Evolutionary conservation across 2,888 invertebrate species (phyloP), one percentile per base, ranked within the genome.

Genomic region (Dione juno): DNA sequence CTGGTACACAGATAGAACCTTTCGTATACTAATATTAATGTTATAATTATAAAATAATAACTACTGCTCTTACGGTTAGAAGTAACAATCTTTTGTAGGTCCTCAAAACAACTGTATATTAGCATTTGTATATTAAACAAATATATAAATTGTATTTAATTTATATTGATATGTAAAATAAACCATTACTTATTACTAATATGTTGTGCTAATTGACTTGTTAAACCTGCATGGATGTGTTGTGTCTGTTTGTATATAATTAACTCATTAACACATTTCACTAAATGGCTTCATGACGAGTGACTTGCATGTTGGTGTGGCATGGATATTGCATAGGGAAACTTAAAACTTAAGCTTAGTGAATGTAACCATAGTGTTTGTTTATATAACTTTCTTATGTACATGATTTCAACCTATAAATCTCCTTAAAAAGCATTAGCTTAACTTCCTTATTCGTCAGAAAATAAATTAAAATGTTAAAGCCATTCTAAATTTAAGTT

Each of bases 241-340:
- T 28, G 5, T 41, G 16, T 66, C 35, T 67, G 65, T 65, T 19
- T 59, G 28, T 63, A 57, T 14, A 40, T 40, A 67, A 64, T 59
- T 67, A 69, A 63, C 59, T 73, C 66, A 69, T 69, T 69, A 54
- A 61, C 63, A 69, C 54, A 58, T 57, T 63, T 67, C 69, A 64
- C 53, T 57, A 53, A 69, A 66, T 64, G 64, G 72, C 72, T 70
- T 61, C 52, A 52, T 73, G 50, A 70, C 50, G 59, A 52, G 53
- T 70, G 54, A 50, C 50, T 53, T 41, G 69, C 66, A 61, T 72
- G 53, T 64, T 54, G 28, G 61, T 69, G 37, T 70, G 28, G 61
- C 66, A 50, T 66, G 43, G 21, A 37, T 61, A 19, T 70, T 68
- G 64, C 70, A 70, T 68, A n/a, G 59, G 53, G 40, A 53, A 43